Evolutionary conservation across 2,888 invertebrate species (phyloP).

Genomic region (Megamerina dolium): DNA sequence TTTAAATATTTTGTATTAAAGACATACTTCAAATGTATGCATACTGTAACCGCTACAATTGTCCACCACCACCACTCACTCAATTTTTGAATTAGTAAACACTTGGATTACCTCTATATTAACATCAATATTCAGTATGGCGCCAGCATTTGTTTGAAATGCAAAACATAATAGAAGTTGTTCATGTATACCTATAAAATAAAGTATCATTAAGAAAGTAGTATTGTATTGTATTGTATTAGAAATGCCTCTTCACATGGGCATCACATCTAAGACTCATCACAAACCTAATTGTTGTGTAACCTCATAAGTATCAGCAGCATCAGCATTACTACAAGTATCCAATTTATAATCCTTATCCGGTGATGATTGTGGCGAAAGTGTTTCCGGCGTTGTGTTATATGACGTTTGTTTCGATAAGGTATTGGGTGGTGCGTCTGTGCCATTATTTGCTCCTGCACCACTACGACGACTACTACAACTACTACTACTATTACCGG

Average conservation of each 20-base stretch:
- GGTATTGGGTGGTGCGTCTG: not conserved
- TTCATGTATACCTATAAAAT: conserved; percentile 41
- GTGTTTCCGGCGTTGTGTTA: not conserved
- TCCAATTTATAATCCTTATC: conserved; percentile 35
- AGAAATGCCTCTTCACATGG: too few species aligned
- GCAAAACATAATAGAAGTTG: conserved; percentile 67
- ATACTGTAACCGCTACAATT: too few species aligned
- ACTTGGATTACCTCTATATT: conserved; percentile 41
- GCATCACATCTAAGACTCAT: too few species aligned
- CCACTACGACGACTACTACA: too few species aligned
- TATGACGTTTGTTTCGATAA: not conserved
- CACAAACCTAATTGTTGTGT: conserved; percentile 36
- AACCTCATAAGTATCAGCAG: conserved; percentile 33
- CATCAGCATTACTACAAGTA: conserved; percentile 30
- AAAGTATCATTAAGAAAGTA: too few species aligned
- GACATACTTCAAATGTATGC: too few species aligned
- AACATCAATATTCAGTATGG: conserved; percentile 65
- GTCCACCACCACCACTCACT: too few species aligned
- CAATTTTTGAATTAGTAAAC: too few species aligned
- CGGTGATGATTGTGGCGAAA: too few species aligned
- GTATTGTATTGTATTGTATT: too few species aligned
- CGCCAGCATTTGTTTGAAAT: conserved; percentile 65
- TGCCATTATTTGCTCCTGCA: conserved; percentile 6
- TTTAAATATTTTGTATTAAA: too few species aligned
- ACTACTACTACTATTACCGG: conserved; percentile 9